Evolutionary conservation across 2,113 vertebrate genomes (phyloP).

Genomic region (Phodopus roborovskii): DNA sequence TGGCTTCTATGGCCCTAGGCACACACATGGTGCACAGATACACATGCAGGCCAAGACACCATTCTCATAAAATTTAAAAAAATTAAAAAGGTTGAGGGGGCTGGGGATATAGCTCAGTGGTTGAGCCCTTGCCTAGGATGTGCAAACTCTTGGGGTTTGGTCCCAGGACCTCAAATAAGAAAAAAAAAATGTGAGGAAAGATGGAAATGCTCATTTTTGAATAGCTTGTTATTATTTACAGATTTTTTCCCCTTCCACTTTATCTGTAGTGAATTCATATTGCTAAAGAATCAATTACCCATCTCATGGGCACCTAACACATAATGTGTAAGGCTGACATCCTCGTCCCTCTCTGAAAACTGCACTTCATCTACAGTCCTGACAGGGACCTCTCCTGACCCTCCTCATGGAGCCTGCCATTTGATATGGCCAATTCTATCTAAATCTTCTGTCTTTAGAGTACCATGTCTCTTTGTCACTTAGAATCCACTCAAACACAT

Average conservation of each 20-base stretch:
- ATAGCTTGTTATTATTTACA: not conserved
- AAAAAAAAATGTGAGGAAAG: not conserved
- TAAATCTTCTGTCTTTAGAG: not conserved
- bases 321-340: not conserved
- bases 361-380: not conserved
- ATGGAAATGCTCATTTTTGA: not conserved
- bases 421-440: not conserved
- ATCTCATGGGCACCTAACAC: not conserved
- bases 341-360: not conserved
- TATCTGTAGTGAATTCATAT: not conserved
- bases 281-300: not conserved
- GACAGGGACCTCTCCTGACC: not conserved
- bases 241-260: not conserved
- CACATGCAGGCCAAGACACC: not conserved
- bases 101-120: not conserved
- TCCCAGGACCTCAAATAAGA: not conserved
- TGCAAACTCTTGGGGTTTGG: not conserved
- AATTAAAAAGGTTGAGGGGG: not conserved
- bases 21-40: not conserved
- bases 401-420: not conserved
- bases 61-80: not conserved
- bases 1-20: not conserved
- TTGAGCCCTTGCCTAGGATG: not conserved
- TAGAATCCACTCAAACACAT: not conserved
- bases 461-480: not conserved